Base-by-base conservation (phyloP, 2,888 invertebrate species). In the Eudasyphora cyanicolor region DNA sequence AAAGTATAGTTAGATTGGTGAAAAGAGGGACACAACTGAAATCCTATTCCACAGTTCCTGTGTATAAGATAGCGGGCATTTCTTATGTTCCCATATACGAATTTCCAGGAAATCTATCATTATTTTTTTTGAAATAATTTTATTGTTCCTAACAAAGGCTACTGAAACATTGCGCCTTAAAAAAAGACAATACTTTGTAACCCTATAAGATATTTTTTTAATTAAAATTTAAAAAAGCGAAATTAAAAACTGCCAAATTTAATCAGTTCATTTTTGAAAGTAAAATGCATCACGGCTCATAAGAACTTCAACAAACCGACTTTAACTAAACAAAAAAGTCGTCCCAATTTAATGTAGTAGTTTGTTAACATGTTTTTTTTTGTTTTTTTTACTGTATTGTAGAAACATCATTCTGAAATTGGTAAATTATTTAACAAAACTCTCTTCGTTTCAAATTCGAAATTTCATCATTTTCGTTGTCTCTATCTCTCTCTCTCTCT, bases 211-310 rank as follows among this genome's bases (percentile, higher is more conserved):
- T n/a, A n/a, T n/a, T n/a, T n/a, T n/a, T n/a, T n/a, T n/a, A n/a
- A n/a, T n/a, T n/a, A n/a, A n/a, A n/a, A 54, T 14, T 12, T 51
- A 57, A 6, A 57, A 38, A 12, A 54, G 29, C 12, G 10, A 81
- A 73, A 73, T 12, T 17, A 27, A 81, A 76, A 73, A 54, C 24
- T 54, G 32, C 38, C 0, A 69, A 42, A 57, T 24, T 38, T 49
- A 76, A 69, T 19, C 17, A 38, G 73, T 79, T 81, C 84, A 81
- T 84, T 81, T 83, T 79, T 81, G 67, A 79, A 78, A 76, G 78
- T 21, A 84, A 84, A 84, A 84, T 84, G 84, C 84, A 69, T 79
- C 84, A 84, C 76, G 51, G 81, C 42, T 8, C 32, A n/a, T n/a
- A 42, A 62, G 84, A 79, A 84, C 81, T 81, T 81, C 51, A 3